Percentiles rank a stretch among this genome's conserved stretches.
These are phyloP conservation scores for Sebastes nivosus DNA, from an alignment of 2,797 vertebrate species.

Conservation along the genomic window DNA sequence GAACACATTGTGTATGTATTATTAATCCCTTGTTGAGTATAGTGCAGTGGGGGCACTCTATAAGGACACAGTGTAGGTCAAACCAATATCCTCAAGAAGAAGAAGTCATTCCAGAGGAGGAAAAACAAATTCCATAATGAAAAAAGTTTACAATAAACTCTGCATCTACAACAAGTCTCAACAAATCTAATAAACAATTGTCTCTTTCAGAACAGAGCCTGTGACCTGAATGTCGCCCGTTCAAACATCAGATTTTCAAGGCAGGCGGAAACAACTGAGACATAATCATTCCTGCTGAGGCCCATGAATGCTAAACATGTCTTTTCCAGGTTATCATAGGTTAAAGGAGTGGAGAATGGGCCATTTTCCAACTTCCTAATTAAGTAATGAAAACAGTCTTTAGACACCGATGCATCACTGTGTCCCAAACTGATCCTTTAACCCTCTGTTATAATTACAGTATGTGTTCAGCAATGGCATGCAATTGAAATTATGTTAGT, in stretches of 20 bases:
- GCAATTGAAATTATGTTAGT: background rate
- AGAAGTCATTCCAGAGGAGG: background rate
- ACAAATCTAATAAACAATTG: background rate
- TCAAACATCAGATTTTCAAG: background rate
- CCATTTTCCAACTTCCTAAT: background rate
- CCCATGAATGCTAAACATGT: background rate
- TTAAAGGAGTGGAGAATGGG: background rate
- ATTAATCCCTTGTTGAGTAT: background rate
- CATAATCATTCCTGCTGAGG: background rate
- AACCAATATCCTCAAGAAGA: background rate
- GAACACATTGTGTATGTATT: background rate
- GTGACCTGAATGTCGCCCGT: background rate
- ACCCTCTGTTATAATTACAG: background rate
- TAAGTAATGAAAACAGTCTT: background rate
- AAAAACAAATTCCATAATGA: background rate
- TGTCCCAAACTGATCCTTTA: background rate
- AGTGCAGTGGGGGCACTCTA: background rate
- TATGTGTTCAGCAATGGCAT: background rate
- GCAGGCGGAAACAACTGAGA: background rate
- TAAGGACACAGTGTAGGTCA: background rate
- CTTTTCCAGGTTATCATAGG: background rate
- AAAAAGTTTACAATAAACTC: background rate
- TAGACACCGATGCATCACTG: background rate
- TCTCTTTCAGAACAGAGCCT: background rate
- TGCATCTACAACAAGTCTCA: background rate